Conservation (phyloP, 2,888 invertebrate species). For the Chydorus sphaericus region DNA sequence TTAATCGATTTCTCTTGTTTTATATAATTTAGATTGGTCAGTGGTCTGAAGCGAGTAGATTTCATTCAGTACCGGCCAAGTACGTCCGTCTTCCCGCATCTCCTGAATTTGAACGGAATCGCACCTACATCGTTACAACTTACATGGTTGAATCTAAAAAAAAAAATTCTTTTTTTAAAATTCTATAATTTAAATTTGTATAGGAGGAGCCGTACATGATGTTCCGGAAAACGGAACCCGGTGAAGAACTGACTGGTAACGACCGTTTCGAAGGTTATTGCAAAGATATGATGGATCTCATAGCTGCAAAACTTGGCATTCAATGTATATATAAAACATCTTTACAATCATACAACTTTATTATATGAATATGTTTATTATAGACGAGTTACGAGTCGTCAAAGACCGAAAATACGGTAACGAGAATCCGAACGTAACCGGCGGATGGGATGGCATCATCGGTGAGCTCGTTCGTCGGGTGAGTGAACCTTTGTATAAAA, state of each 20-base stretch:
- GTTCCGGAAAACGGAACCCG: constrained; percentile 48
- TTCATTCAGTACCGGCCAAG: constrained; percentile 57
- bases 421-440: constrained; percentile 53
- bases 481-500: constrained; percentile 29
- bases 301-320: constrained; percentile 63
- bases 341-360: neutral
- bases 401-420: constrained; percentile 73
- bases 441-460: constrained; percentile 74
- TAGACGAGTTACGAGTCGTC: constrained; percentile 71
- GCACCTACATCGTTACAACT: constrained; percentile 73
- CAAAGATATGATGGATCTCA: constrained; percentile 72
- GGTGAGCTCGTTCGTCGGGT: constrained; percentile 76
- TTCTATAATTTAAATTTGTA: constrained; percentile 1
- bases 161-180: neutral
- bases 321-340: constrained; percentile 43
- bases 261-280: constrained; percentile 79
- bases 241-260: constrained; percentile 50
- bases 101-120: constrained; percentile 58
- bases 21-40: constrained; percentile 50
- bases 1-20: neutral
- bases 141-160: constrained; percentile 40
- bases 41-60: constrained; percentile 68
- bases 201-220: constrained; percentile 80
- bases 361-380: constrained; percentile 18
- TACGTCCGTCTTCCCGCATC: constrained; percentile 51